These are phyloP conservation scores for Latheticus oryzae DNA, from an alignment of 2,888 invertebrate genomes.

Conservation along the genomic window DNA sequence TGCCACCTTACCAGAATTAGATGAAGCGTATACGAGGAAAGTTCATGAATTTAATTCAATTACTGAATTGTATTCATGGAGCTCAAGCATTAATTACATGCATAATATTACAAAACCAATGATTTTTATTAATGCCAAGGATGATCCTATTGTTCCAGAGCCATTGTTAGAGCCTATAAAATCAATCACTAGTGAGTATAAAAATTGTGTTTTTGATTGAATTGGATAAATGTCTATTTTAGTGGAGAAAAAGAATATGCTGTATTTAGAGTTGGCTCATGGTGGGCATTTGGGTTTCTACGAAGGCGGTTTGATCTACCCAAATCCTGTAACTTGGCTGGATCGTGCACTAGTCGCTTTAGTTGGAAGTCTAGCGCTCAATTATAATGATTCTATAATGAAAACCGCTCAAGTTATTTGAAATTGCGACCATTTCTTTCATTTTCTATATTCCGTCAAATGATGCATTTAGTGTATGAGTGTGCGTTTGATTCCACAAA, in stretches of 20 bases:
- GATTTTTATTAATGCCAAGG: slow-evolving; percentile 90
- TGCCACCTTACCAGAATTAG: slow-evolving; percentile 87
- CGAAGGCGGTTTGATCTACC: slow-evolving; percentile 88
- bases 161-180: slow-evolving; percentile 78
- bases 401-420: slow-evolving; percentile 41
- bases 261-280: slow-evolving; percentile 86
- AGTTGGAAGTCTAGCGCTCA: slow-evolving; percentile 77
- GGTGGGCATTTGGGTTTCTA: slow-evolving; percentile 96
- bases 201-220: slow-evolving; percentile 2
- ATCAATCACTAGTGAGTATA: slow-evolving; percentile 80
- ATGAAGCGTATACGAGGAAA: slow-evolving; percentile 88
- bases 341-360: slow-evolving; percentile 89
- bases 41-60: slow-evolving; percentile 83
- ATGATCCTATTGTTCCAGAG: slow-evolving; percentile 92
- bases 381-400: slow-evolving; percentile 56
- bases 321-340: slow-evolving; percentile 92
- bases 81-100: slow-evolving; percentile 85
- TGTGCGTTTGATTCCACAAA: slow-evolving; percentile 16
- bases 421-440: slow-evolving; percentile 20
- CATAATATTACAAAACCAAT: slow-evolving; percentile 85
- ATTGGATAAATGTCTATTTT: slow-evolving; percentile 46
- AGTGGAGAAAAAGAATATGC: slow-evolving; percentile 76
- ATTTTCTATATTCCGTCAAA: slow-evolving; percentile 16
- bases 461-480: slow-evolving; percentile 26
- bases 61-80: slow-evolving; percentile 85